Evolutionary conservation across 2,113 vertebrate genomes (phyloP).

Genomic region (Athene cunicularia): DNA sequence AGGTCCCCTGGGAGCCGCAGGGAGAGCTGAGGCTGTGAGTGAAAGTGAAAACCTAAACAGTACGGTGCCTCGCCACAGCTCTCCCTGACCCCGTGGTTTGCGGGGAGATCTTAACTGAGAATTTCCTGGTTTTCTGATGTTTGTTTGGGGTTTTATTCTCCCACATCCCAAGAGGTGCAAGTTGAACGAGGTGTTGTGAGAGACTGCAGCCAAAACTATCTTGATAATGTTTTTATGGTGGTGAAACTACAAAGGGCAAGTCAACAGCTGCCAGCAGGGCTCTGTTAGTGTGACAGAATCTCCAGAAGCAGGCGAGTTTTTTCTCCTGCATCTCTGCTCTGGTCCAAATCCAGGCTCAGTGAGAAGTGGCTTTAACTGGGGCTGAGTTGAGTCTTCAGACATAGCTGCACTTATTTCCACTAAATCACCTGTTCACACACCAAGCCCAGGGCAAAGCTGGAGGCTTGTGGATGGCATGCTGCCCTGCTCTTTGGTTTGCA

Average conservation of each 20-base stretch:
- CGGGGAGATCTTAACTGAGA: background rate
- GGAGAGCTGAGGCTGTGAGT: fast-evolving
- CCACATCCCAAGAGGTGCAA: background rate
- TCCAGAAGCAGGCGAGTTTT: background rate
- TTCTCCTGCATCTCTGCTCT: background rate
- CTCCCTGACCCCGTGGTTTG: background rate
- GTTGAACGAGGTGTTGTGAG: conserved; percentile 22
- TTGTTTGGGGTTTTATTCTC: conserved; percentile 6
- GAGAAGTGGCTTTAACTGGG: background rate
- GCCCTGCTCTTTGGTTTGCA: fast-evolving
- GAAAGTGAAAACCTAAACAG: background rate
- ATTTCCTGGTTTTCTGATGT: background rate
- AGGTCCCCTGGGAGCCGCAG: too few relatives aligned
- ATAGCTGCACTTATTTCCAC: background rate
- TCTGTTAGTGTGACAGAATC: background rate
- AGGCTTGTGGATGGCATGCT: background rate
- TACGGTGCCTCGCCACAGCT: fast-evolving
- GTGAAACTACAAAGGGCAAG: conserved; percentile 35
- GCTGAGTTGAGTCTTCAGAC: background rate
- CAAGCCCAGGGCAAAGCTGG: background rate
- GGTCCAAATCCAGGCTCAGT: background rate
- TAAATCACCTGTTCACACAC: background rate
- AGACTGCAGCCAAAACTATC: conserved; percentile 27
- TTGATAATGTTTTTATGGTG: conserved; percentile 48
- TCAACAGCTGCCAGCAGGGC: background rate